These are phyloP conservation scores for Callyntrura guangdongensis DNA, from an alignment of 2,888 invertebrate species.

Conservation along the genomic window DNA sequence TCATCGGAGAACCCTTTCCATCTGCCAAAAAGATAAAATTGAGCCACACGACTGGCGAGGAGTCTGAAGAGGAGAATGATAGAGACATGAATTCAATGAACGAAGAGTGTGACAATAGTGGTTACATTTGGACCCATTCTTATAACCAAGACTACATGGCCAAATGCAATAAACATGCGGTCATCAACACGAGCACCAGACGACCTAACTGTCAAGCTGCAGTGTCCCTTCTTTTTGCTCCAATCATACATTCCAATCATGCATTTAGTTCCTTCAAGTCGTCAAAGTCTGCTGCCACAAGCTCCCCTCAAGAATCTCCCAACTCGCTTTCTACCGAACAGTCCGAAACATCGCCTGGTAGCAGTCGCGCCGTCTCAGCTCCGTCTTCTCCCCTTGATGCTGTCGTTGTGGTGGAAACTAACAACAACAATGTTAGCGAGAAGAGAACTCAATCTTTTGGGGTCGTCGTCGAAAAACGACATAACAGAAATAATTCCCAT, in stretches of 20 bases:
- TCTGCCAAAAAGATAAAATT: slow-evolving; percentile 46
- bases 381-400: not conserved
- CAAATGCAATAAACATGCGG: slow-evolving; percentile 60
- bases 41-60: not conserved
- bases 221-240: slow-evolving; percentile 63
- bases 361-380: not conserved
- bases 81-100: not conserved
- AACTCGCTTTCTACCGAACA: no score
- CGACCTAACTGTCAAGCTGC: slow-evolving; percentile 54
- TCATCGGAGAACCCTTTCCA: slow-evolving; percentile 69
- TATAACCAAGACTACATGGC: slow-evolving; percentile 68
- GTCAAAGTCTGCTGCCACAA: not conserved
- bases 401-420: not conserved
- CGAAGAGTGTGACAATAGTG: not conserved
- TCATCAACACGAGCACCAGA: slow-evolving; percentile 18
- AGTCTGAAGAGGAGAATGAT: slow-evolving; percentile 65
- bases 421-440: slow-evolving; percentile 6
- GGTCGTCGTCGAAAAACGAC: not conserved
- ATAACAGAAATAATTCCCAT: slow-evolving; percentile 15
- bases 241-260: slow-evolving; percentile 29
- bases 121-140: slow-evolving; percentile 64
- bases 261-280: not conserved
- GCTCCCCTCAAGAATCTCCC: slow-evolving; percentile 49
- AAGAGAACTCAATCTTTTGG: not conserved
- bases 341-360: not conserved